These are phyloP conservation scores for Pterostichus madidus DNA, from an alignment of 2,888 invertebrate genomes.

Conservation along the genomic window DNA sequence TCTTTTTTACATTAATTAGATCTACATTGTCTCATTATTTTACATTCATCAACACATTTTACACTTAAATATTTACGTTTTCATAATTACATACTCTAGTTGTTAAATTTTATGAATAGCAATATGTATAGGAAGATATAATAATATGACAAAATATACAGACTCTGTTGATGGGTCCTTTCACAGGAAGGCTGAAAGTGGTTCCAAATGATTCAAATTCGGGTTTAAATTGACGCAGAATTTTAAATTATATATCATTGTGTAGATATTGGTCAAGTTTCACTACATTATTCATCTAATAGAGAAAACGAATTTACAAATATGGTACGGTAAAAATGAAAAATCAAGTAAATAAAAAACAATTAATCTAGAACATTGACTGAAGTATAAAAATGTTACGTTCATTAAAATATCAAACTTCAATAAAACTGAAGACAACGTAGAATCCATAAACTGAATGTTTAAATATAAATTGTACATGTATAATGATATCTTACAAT, in stretches of 20 bases:
- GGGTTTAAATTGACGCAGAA: conserved; percentile 63
- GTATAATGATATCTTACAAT: conserved; percentile 65
- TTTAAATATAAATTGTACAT: conserved; percentile 56
- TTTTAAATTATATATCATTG: conserved; percentile 52
- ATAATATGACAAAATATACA: conserved; percentile 66
- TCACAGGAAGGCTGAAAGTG: conserved; percentile 62
- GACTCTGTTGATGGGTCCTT: conserved; percentile 59
- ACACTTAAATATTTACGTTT: conserved; percentile 63
- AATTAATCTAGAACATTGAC: not conserved
- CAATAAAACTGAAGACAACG: conserved; percentile 66
- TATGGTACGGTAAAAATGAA: conserved; percentile 18
- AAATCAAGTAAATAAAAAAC: conserved; percentile 8
- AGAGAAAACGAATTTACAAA: conserved; percentile 43
- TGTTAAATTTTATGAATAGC: conserved; percentile 57
- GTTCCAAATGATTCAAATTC: conserved; percentile 64
- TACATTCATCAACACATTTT: conserved; percentile 67
- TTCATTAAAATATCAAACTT: conserved; percentile 56
- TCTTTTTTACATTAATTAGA: conserved; percentile 65
- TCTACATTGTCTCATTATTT: conserved; percentile 64
- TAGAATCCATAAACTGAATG: conserved; percentile 61
- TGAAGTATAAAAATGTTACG: conserved; percentile 10
- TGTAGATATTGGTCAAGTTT: conserved; percentile 53
- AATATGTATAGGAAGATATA: conserved; percentile 61
- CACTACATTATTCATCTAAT: conserved; percentile 37
- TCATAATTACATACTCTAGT: conserved; percentile 58